Base-by-base conservation (phyloP, 2,888 invertebrate genomes). In the Alviniconcha strummeri region DNA sequence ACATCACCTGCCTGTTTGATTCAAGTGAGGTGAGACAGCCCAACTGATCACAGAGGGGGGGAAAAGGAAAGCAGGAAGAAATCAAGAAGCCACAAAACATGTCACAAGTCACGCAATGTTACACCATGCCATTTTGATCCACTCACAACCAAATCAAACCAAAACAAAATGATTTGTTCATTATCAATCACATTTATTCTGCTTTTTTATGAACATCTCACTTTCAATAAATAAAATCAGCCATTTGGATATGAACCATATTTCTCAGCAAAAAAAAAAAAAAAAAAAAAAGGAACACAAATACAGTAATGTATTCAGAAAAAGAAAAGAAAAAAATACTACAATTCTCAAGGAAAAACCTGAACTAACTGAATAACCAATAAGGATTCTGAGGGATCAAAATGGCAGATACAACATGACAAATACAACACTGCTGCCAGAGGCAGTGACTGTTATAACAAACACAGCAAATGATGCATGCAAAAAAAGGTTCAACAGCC, bases 341-440 rank as follows among this genome's bases (percentile, higher is more conserved):
- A 60, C 60, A 60, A 60, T 60, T 60, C 60, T 60, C 60, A 8
- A 1, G 13, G 9, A 60, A 60, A 60, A 60, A 60, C 9, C 13
- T 52, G 82, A 83, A 84, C 85, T 85, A 80, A 85, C 67, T 83
- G 82, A 55, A 82, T 64, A 85, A 87, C 85, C 86, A 86, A 79
- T 82, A 83, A 89, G 90, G 90, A 90, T 90, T 90, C 90, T 88
- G 86, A 89, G 86, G 90, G 89, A 90, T 90, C 91, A 90, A 89
- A 88, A 90, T 89, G 89, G 90, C 90, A 90, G 52, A 64, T 17
- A 57, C 60, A 78, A 78, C 76, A 57, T 11, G n/a, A 60, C 60
- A 17, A 71, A 17, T 71, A 71, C 71, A 71, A 9, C 8, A 71
- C 71, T 11, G 13, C 60, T 60, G 60, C 60, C 60, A 60, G 60